Conservation (phyloP, 2,888 invertebrate species). For the Melipona beecheii region DNA sequence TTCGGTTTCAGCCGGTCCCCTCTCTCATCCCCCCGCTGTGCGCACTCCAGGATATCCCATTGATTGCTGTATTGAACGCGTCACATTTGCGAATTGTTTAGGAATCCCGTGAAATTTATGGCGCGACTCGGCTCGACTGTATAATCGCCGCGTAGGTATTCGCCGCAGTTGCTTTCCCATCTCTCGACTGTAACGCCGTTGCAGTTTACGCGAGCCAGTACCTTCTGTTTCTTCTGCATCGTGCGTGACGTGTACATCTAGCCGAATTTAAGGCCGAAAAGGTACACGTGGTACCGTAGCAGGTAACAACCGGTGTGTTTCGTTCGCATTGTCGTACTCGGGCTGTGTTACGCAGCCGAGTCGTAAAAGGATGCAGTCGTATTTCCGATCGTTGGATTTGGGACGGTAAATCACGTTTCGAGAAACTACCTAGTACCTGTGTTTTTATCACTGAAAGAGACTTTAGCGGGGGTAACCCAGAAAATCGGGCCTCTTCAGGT, state of each 20-base stretch:
- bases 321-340: background rate
- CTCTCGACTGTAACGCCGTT: background rate
- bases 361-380: background rate
- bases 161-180: background rate
- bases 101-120: constrained; percentile 35
- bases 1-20: background rate
- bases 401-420: background rate
- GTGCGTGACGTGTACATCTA: background rate
- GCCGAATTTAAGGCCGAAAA: background rate
- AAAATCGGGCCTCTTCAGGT: no score
- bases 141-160: constrained; percentile 5
- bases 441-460: no score
- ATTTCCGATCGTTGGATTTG: background rate
- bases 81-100: constrained; percentile 47
- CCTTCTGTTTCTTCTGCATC: background rate
- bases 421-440: background rate
- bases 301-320: background rate
- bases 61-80: constrained; percentile 44
- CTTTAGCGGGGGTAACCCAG: no score
- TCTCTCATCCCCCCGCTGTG: no score
- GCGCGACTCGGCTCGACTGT: background rate
- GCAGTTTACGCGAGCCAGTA: background rate
- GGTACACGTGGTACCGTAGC: background rate
- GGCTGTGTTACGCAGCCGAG: background rate
- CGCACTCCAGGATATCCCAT: constrained; percentile 9